Conservation (phyloP, 2,113 vertebrate genomes). For the Salvator merianae region DNA sequence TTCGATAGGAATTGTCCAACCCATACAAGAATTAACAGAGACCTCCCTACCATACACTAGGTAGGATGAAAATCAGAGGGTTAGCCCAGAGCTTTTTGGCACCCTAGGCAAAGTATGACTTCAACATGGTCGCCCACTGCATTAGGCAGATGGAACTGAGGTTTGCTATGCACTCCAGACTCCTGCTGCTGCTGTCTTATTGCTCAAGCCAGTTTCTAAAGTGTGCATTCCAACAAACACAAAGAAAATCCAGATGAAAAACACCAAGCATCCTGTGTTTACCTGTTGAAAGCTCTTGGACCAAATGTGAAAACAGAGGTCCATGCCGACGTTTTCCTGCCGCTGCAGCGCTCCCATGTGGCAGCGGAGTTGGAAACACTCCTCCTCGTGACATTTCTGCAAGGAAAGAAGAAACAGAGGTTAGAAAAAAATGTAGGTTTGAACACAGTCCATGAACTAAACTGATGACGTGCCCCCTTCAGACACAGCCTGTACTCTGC, state of each 20-base stretch:
- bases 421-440: neutral
- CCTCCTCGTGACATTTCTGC: conserved; percentile 83
- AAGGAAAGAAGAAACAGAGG: neutral
- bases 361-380: conserved; percentile 85
- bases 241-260: neutral
- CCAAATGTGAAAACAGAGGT: conserved; percentile 85
- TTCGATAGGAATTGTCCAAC: too few relatives aligned
- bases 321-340: conserved; percentile 81
- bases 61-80: too few relatives aligned
- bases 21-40: too few relatives aligned
- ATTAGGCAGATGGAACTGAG: too few relatives aligned
- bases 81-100: too few relatives aligned
- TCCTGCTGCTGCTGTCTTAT: too few relatives aligned
- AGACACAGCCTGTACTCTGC: neutral
- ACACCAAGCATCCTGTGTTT: neutral
- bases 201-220: too few relatives aligned
- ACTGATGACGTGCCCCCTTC: neutral
- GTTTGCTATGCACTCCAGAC: too few relatives aligned
- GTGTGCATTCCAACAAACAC: too few relatives aligned
- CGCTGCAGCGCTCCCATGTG: conserved; percentile 81
- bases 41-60: too few relatives aligned
- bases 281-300: conserved; percentile 87
- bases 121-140: too few relatives aligned
- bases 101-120: too few relatives aligned
- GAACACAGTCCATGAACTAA: neutral